phyloP scores from a whole-genome alignment of 2,888 invertebrate species.

The Automeris io region DNA sequence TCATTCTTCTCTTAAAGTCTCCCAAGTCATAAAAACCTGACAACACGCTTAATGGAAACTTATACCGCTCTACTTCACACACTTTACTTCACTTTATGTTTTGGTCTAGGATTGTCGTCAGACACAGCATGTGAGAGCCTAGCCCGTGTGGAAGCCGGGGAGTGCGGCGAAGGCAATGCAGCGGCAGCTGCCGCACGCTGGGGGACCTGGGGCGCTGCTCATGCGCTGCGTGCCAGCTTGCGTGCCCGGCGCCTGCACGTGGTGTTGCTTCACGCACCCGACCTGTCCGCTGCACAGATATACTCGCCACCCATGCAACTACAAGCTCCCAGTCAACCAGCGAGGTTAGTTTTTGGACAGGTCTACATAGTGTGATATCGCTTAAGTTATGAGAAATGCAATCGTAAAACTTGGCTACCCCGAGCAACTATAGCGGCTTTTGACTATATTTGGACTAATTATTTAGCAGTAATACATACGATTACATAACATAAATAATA shows the following conservation, averaged over 20 bases:
- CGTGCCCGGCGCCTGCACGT: slow-evolving; percentile 84
- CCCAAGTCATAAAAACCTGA: no score
- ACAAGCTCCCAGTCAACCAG: slow-evolving; percentile 57
- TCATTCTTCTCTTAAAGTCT: no score
- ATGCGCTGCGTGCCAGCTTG: slow-evolving; percentile 82
- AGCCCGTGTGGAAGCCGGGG: slow-evolving; percentile 39
- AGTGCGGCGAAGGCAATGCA: slow-evolving; percentile 46
- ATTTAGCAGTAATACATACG: no score
- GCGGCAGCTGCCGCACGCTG: slow-evolving; percentile 79
- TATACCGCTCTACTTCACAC: no score
- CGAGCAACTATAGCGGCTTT: no score
- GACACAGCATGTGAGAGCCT: slow-evolving; percentile 66
- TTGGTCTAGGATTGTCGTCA: slow-evolving; percentile 51
- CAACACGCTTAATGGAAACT: no score
- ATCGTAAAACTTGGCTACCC: no score
- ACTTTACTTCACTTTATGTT: neutral
- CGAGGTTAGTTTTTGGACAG: slow-evolving; percentile 57
- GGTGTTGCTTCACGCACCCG: slow-evolving; percentile 84
- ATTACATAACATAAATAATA: no score
- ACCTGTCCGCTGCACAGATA: slow-evolving; percentile 79
- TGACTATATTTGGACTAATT: no score
- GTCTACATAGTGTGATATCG: neutral
- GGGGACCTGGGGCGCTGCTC: slow-evolving; percentile 88
- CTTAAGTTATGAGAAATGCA: neutral
- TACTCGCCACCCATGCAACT: slow-evolving; percentile 78